These are phyloP conservation scores for Notolabrus celidotus DNA, from an alignment of 2,797 vertebrate species.

Conservation along the genomic window DNA sequence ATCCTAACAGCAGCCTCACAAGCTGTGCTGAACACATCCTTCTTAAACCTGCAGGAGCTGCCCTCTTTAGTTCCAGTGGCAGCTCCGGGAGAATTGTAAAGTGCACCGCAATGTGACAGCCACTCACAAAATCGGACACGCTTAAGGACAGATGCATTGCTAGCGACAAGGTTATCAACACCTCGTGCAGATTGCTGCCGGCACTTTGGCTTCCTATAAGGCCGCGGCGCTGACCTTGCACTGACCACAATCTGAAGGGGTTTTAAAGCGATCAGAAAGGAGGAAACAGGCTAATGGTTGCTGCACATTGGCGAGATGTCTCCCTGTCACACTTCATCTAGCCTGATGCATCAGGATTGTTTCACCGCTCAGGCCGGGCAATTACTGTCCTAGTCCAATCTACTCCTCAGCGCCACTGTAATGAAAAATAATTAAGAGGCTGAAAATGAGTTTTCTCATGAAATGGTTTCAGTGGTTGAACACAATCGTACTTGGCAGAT, in stretches of 20 bases:
- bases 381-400: slow-evolving; percentile 99
- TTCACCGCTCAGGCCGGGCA: slow-evolving; percentile 91
- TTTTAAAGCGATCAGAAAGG: slow-evolving; percentile 85
- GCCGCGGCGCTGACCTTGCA: slow-evolving; percentile 90
- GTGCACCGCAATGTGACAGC: slow-evolving; percentile 64
- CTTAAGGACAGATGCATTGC: slow-evolving; percentile 60
- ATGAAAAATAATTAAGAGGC: slow-evolving; percentile 99
- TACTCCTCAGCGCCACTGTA: slow-evolving; percentile 93
- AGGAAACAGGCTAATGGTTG: slow-evolving; percentile 94
- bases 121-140: slow-evolving; percentile 59
- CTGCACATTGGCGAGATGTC: slow-evolving; percentile 93
- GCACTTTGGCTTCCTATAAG: slow-evolving; percentile 86
- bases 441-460: slow-evolving; percentile 99
- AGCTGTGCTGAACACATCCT: slow-evolving; percentile 78
- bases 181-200: slow-evolving; percentile 78
- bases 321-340: slow-evolving; percentile 98
- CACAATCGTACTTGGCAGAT: slow-evolving; percentile 96
- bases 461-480: slow-evolving; percentile 95
- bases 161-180: slow-evolving; percentile 85
- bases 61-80: slow-evolving; percentile 73
- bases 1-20: slow-evolving; percentile 77
- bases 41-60: slow-evolving; percentile 74
- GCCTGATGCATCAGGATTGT: slow-evolving; percentile 94
- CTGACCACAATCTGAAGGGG: slow-evolving; percentile 89
- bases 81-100: slow-evolving; percentile 53